Base-by-base conservation (phyloP, 2,888 invertebrate species). In the Polymixis flavicincta region DNA sequence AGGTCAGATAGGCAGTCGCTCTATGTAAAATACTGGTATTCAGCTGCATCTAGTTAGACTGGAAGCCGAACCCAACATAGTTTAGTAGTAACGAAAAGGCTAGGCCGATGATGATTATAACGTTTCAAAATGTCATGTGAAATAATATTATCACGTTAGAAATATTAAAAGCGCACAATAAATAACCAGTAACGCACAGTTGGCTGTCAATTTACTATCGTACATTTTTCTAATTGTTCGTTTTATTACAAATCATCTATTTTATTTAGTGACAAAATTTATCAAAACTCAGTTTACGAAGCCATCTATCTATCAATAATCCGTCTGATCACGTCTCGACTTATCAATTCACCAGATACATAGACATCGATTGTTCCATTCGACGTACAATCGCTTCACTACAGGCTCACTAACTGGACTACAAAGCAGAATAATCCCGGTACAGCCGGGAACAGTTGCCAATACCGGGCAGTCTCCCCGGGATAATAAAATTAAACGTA, bases 401-500 rank as follows among this genome's bases (percentile, higher is more conserved):
- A 67, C 65, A 52, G 69, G 65, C 69, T 70, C 54, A 67, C 74
- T 79, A 81, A 87, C 85, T 78, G 84, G 76, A 84, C 64, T 78
- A 82, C 76, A 71, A 68, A 80, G 73, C 74, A 75, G 63, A 83
- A 84, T 82, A 83, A 87, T 83, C 76, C 78, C 54, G 61, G 72
- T 70, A 74, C 65, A 76, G 72, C 60, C 77, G 63, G 71, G 63
- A 45, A 81, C 63, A 14, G 71, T 79, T 82, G 84, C 84, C 84
- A 87, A 87, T 85, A 86, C 60, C 67, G 69, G 68, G 42, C 66
- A 71, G 72, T 79, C 87, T 83, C 82, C 32, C 25, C 63, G 80
- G 82, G 14, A 78, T 82, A 84, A 86, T 88, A 85, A 85, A 86
- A 88, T 88, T 87, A 86, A 88, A 83, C 68, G 80, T 78, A 84